Evolutionary conservation across 2,113 vertebrate genomes (phyloP).

Genomic region (Erpornis zantholeuca): DNA sequence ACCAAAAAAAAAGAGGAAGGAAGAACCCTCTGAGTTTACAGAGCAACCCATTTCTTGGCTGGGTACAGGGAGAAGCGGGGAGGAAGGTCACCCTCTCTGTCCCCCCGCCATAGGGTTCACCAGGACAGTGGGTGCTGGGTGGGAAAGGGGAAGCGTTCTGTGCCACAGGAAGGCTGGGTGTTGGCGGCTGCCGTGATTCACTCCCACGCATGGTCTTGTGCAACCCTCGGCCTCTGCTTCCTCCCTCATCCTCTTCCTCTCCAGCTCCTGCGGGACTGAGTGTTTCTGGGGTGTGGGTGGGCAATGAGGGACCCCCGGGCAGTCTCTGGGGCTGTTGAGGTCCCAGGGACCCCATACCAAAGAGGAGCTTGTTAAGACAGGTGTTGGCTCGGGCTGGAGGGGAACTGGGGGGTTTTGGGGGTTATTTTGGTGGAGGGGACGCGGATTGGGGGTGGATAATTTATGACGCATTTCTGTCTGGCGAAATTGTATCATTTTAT

Average conservation of each 20-base stretch:
- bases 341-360: slow-evolving; percentile 51
- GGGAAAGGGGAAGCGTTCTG: background rate
- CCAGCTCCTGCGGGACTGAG: background rate
- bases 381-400: background rate
- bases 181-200: background rate
- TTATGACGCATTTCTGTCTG: slow-evolving; percentile 72
- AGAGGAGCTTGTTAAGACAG: slow-evolving; percentile 33
- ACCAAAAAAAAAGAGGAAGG: background rate
- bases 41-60: background rate
- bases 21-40: background rate
- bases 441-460: slow-evolving; percentile 58
- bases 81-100: background rate
- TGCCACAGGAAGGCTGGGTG: background rate
- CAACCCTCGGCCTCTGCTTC: background rate
- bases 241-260: background rate
- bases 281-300: background rate
- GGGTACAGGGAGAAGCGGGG: background rate
- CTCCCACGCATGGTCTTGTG: background rate
- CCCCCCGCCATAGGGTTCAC: no score
- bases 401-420: background rate
- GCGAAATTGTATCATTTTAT: slow-evolving; percentile 70
- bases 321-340: background rate
- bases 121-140: background rate
- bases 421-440: slow-evolving; percentile 21
- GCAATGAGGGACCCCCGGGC: fast-evolving